Evolutionary conservation across 2,113 vertebrate species (phyloP), one percentile per base, ranked within the genome.

Genomic region (Brachionichthys hirsutus): DNA sequence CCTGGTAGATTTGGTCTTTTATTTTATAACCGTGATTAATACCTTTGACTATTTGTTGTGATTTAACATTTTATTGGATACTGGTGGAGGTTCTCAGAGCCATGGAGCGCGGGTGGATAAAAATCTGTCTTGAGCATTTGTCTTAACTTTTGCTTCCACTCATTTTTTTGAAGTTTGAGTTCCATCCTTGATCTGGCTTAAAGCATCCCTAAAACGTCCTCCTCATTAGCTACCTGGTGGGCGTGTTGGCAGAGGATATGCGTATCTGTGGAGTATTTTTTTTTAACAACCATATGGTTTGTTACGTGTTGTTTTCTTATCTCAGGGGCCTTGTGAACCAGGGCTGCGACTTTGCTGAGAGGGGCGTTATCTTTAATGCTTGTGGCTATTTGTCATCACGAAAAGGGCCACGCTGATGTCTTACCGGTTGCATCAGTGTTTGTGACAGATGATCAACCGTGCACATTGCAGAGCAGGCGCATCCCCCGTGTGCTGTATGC

Each of bases 401-500:
- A 2, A 6, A 46, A 17, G 40, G 40, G 30, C 52, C 22, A 45
- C 19, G 36, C 13, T 49, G 51, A 77, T 64, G 70, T 64, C 56
- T 77, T 54, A 18, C 46, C 12, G 10, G 44, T 62, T 83, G 68
- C 57, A 47, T 74, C 56, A 73, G 62, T 42, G 53, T 65, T 67
- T 18, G 45, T 44, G 65, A 76, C 34, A 54, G 59, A 59, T 49
- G 61, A 66, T 59, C 64, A 41, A 61, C 47, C 55, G 52, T 60
- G 41, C 47, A 54, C n/a, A n/a, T n/a, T n/a, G n/a, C n/a, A n/a
- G n/a, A 44, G 35, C 54, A 62, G n/a, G 62, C 48, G 55, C 14
- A 45, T 42, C 45, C 62, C 55, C 47, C 42, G 14, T 38, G 54
- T 43, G 41, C 17, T 54, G 54, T 30, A 19, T 56, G 42, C 41